Evolutionary conservation across 1,140 invertebrate genomes (phyloP).

Genomic region (Lasioglossum albipes): DNA sequence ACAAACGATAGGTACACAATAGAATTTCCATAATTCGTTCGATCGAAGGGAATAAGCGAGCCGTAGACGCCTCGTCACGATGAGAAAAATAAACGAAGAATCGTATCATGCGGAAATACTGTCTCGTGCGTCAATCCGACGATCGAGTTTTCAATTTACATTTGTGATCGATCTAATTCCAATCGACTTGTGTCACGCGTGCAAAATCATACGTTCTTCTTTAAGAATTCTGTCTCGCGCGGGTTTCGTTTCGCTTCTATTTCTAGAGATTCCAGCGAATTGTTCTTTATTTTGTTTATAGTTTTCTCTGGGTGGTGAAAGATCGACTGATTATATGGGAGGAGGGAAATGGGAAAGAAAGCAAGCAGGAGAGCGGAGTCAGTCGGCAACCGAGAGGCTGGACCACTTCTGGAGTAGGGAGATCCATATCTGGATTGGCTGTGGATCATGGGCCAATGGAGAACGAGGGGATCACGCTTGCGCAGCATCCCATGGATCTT

Average conservation of each 20-base stretch:
- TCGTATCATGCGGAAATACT: not conserved
- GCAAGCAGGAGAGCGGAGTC: not conserved
- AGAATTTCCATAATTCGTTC: too few relatives aligned
- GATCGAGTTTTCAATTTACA: not conserved
- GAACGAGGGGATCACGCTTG: constrained; percentile 64
- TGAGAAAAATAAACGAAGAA: not conserved
- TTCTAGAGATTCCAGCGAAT: too few relatives aligned
- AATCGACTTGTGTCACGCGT: too few relatives aligned
- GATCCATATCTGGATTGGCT: constrained; percentile 66
- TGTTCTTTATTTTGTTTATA: too few relatives aligned
- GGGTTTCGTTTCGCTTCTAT: too few relatives aligned
- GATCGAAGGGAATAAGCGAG: not conserved
- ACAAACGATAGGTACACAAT: too few relatives aligned
- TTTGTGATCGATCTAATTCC: not conserved
- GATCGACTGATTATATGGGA: not conserved
- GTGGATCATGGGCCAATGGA: constrained; percentile 69
- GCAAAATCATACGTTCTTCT: too few relatives aligned
- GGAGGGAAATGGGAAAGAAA: not conserved
- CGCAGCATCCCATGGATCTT: constrained; percentile 55
- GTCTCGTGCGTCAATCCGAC: not conserved
- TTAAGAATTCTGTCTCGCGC: too few relatives aligned
- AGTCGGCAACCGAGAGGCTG: constrained; percentile 66
- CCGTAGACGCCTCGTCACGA: not conserved
- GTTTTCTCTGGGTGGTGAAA: too few relatives aligned
- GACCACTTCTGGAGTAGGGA: constrained; percentile 71